These are phyloP conservation scores for Alligator mississippiensis DNA, from an alignment of 2,113 vertebrate genomes.

Conservation along the genomic window DNA sequence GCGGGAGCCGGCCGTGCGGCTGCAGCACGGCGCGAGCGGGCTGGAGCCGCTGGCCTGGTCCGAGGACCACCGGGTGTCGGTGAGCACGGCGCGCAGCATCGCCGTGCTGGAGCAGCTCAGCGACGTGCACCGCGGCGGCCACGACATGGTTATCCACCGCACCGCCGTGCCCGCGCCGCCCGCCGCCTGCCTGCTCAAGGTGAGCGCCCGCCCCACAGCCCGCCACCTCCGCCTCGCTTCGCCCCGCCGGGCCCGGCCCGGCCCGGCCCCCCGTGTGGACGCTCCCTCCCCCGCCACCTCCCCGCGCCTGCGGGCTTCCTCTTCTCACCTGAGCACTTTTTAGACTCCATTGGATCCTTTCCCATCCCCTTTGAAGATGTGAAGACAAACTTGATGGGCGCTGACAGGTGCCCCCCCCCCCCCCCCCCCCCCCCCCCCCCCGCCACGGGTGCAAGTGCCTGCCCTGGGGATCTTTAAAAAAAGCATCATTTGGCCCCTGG, in stretches of 20 bases:
- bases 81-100: constrained; percentile 86
- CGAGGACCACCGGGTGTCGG: constrained; percentile 91
- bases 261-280: background rate
- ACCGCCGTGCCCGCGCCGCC: constrained; percentile 86
- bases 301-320: background rate
- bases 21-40: constrained; percentile 87
- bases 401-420: background rate
- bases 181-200: constrained; percentile 80
- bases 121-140: constrained; percentile 84
- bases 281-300: background rate
- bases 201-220: constrained; percentile 66
- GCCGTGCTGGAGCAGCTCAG: constrained; percentile 90
- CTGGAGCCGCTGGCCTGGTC: constrained; percentile 92
- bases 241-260: background rate
- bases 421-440: background rate
- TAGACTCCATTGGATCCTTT: background rate
- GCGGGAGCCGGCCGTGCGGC: constrained; percentile 85
- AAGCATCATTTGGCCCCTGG: too few relatives aligned
- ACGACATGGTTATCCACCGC: constrained; percentile 89
- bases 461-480: too few relatives aligned
- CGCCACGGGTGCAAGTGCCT: background rate
- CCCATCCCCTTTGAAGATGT: background rate
- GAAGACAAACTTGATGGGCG: too few relatives aligned
- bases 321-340: background rate
- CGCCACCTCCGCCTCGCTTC: too few relatives aligned